Base-by-base conservation (phyloP, 2,888 invertebrate genomes). In the Rhingia campestris region DNA sequence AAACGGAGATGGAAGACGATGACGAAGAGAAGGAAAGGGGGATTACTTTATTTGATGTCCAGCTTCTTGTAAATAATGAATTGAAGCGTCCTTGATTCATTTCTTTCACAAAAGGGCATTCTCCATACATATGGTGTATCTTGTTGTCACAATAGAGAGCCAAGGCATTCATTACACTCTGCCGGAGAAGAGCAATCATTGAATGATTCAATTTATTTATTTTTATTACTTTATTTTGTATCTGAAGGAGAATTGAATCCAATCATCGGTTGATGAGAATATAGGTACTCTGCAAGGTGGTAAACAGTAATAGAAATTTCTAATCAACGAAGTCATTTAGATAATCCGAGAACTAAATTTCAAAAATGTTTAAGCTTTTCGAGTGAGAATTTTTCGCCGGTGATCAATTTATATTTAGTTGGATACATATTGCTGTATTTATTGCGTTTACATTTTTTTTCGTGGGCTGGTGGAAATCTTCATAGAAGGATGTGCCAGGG, bases 21-120 rank as follows among this genome's bases (percentile, higher is more conserved):
- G 2, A 22, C 22, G 22, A 22, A 22, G 22, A 22, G 22, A 22
- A 33, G 33, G 9, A 35, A 14, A 51, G 37, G 9, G 10, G 56
- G n/a, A 39, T 22, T 58, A 51, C 33, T 75, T 74, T 58, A 74
- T 75, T 75, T 67, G 66, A 75, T 58, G 67, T 59, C 67, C 58
- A 75, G 67, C 59, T 67, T 75, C 66, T 51, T 67, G 75, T 75
- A 67, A 59, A 67, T 67, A 67, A 75, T 75, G 45, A 75, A 75
- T 75, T 66, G 74, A 75, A 67, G 66, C 6, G 64, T 67, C 59
- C 59, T 67, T 75, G 66, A 74, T 75, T 75, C 75, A 51, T 53
- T 35, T 37, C 49, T n/a, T 32, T 56, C 37, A 32, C 63, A 30
- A 73, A 73, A 54, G 51, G 70, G 22, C 51, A 61, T 59, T 33